Evolutionary conservation across 2,797 vertebrate species (phyloP).

Genomic region (Eidolon dupreanum): DNA sequence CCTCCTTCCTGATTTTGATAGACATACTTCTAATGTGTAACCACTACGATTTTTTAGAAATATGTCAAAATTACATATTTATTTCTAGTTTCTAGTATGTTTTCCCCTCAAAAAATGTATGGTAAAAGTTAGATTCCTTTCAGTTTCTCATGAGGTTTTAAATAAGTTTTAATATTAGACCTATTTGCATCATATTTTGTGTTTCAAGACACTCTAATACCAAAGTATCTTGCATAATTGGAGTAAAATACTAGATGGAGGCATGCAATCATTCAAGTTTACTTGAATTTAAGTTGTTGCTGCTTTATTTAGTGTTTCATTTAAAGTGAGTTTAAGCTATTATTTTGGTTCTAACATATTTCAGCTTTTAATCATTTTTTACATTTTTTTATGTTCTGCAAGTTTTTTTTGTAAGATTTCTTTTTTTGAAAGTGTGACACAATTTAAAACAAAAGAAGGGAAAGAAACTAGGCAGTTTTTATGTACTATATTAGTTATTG

Average conservation of each 20-base stretch:
- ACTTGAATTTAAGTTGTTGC: not conserved
- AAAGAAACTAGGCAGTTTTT: not conserved
- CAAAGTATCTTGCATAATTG: not conserved
- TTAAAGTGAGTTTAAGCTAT: not conserved
- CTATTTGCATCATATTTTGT: slow-evolving; percentile 5
- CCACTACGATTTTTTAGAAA: not conserved
- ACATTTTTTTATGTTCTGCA: not conserved
- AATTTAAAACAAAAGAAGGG: slow-evolving; percentile 1
- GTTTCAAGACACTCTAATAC: not conserved
- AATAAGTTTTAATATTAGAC: not conserved
- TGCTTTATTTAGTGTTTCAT: not conserved
- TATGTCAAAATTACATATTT: slow-evolving; percentile 3
- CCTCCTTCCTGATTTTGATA: slow-evolving; percentile 2
- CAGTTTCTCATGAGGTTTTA: slow-evolving; percentile 22
- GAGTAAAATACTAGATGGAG: not conserved
- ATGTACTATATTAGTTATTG: not conserved
- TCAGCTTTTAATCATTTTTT: not conserved
- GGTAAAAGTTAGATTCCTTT: not conserved
- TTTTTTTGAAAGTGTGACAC: not conserved
- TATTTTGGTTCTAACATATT: not conserved
- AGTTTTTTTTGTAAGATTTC: not conserved
- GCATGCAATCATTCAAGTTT: not conserved
- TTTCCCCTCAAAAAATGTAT: not conserved
- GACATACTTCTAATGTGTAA: not conserved
- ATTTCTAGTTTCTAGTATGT: not conserved